Percentiles rank a stretch among this genome's conserved stretches.
These are phyloP conservation scores for Masticophis lateralis DNA, from an alignment of 2,797 vertebrate species.

Conservation along the genomic window DNA sequence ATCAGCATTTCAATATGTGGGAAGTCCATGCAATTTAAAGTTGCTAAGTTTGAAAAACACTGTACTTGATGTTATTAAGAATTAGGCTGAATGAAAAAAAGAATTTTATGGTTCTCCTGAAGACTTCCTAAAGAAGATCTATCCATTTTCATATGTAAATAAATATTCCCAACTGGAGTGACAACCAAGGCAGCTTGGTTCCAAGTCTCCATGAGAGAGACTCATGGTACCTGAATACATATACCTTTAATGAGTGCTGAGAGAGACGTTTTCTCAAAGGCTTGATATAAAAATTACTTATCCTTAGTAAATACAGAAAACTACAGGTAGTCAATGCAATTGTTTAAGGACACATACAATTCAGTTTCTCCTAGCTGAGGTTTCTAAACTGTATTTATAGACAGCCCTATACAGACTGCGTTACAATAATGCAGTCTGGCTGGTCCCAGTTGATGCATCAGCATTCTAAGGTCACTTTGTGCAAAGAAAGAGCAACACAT, in stretches of 20 bases:
- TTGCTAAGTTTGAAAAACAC: neutral
- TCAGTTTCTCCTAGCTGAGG: neutral
- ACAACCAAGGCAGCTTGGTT: neutral
- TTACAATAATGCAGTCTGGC: neutral
- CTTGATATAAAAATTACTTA: neutral
- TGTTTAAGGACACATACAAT: neutral
- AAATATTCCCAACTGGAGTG: neutral
- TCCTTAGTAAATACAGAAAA: neutral
- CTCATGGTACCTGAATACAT: neutral
- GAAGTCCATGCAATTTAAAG: neutral
- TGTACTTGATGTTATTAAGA: neutral
- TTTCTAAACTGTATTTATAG: neutral
- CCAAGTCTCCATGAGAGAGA: neutral
- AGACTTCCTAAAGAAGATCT: neutral
- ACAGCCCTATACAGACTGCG: neutral
- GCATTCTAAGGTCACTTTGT: neutral
- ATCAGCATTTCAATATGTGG: neutral
- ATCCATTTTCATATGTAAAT: neutral
- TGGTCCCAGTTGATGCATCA: neutral
- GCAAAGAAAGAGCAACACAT: neutral
- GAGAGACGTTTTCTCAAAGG: neutral
- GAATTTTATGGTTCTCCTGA: neutral
- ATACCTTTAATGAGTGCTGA: neutral
- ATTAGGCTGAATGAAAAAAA: neutral
- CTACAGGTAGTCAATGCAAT: neutral